These are phyloP conservation scores for Pipistrellus kuhlii DNA, from an alignment of 2,797 vertebrate species.

Conservation along the genomic window DNA sequence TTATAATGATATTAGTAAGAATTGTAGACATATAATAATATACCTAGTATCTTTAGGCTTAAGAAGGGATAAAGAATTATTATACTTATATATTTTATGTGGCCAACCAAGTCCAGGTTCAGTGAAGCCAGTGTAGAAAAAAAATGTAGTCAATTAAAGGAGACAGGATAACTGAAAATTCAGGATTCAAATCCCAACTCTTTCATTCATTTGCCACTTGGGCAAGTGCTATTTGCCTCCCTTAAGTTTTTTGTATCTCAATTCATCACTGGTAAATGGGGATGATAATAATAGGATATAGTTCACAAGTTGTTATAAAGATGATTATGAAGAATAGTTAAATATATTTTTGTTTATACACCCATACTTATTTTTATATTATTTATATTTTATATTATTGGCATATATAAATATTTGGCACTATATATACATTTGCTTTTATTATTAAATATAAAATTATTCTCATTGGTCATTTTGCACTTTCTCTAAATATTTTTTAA, in stretches of 20 bases:
- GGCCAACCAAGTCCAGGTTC: not conserved
- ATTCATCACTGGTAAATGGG: not conserved
- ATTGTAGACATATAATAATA: constrained; percentile 11
- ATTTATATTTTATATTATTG: not conserved
- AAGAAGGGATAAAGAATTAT: not conserved
- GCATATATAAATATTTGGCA: not conserved
- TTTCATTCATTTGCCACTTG: not conserved
- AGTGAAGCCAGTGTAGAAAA: not conserved
- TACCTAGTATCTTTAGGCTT: not conserved
- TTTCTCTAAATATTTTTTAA: not conserved
- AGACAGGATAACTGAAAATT: not conserved
- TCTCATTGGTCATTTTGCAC: not conserved
- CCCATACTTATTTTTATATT: not conserved
- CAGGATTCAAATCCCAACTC: not conserved
- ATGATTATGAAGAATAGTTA: not conserved
- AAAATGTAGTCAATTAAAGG: not conserved
- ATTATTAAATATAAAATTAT: not conserved
- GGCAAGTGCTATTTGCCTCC: not conserved
- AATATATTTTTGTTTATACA: not conserved
- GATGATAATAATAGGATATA: not conserved
- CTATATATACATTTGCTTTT: not conserved
- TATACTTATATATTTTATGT: not conserved
- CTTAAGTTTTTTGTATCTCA: not conserved
- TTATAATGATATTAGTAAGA: not conserved
- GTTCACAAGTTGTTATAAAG: not conserved